Evolutionary conservation across 2,888 invertebrate genomes (phyloP), one percentile per base, ranked within the genome.

Genomic region (Cantharis rufa): DNA sequence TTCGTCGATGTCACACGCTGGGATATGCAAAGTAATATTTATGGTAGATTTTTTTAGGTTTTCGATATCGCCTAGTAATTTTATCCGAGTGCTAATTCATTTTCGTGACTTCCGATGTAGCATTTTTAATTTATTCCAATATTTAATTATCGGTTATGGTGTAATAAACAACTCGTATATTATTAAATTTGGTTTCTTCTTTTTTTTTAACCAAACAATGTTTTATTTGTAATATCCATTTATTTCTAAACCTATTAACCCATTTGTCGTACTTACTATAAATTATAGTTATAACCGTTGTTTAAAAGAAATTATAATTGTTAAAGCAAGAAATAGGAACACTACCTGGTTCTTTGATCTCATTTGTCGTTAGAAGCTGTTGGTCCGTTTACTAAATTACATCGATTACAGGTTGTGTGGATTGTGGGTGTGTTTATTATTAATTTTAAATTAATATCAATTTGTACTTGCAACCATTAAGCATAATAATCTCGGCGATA

Each of bases 341-440:
- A 74, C 74, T 74, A 74, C 74, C 74, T 74, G 74, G 74, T 74
- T 74, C 74, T 74, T 70, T 74, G 74, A 74, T 74, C 74, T 64
- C 74, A 70, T 74, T 74, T 74, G 62, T 63, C 63, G 18, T 66
- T 66, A 21, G 64, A 66, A 21, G 16, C 16, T 66, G 18, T 66
- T 16, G n/a, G 24, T 24, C 64, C 21, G 64, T 66, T 66, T 66
- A 66, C 64, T 66, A 24, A 66, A 66, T 66, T 66, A 66, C 21
- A 66, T 66, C 64, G 64, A 66, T 66, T 66, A 66, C 64, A 66
- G n/a, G 21, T 21, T n/a, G n/a, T 5, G 15, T 11, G 21, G 24
- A 16, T 66, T 66, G 74, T 74, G 64, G 74, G 74, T 48, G 74
- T 70, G 74, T 28, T 74, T 70, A 70, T 74, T 70, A 74, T 64